These are phyloP conservation scores for Popillia japonica DNA, from an alignment of 1,140 invertebrate genomes.

Conservation along the genomic window DNA sequence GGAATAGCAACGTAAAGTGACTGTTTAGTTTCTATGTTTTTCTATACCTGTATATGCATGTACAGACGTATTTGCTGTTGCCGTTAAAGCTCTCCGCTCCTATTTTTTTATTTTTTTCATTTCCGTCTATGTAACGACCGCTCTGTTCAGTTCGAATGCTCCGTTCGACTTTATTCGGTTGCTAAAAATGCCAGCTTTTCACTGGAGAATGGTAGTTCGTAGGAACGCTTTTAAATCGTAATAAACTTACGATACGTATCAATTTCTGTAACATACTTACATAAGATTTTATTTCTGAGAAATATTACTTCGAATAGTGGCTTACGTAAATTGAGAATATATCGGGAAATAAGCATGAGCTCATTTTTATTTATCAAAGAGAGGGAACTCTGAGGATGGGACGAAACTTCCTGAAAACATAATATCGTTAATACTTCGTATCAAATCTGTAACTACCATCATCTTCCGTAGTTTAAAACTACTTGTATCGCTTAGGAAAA, in stretches of 20 bases:
- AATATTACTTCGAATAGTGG: no score
- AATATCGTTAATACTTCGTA: no score
- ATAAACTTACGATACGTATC: conserved; percentile 18
- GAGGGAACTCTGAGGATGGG: no score
- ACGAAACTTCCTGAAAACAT: no score
- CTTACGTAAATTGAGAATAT: no score
- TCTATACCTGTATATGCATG: neutral
- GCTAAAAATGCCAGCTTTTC: conserved; percentile 12
- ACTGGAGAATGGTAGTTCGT: neutral
- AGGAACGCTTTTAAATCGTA: neutral
- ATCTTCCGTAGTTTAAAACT: no score
- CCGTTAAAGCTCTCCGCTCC: neutral
- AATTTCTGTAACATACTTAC: neutral
- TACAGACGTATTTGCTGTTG: neutral
- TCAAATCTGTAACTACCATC: no score
- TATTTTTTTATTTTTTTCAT: conserved; percentile 27
- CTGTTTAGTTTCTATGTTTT: conserved; percentile 31
- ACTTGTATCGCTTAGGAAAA: no score
- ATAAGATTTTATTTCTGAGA: neutral
- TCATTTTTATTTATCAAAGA: no score
- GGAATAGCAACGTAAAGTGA: conserved; percentile 23
- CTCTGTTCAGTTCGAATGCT: neutral
- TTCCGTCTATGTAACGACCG: conserved; percentile 16
- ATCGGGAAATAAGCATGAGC: no score
- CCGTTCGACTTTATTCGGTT: neutral